phyloP scores from a whole-genome alignment of 2,888 invertebrate genomes.

The Papilio gigon region DNA sequence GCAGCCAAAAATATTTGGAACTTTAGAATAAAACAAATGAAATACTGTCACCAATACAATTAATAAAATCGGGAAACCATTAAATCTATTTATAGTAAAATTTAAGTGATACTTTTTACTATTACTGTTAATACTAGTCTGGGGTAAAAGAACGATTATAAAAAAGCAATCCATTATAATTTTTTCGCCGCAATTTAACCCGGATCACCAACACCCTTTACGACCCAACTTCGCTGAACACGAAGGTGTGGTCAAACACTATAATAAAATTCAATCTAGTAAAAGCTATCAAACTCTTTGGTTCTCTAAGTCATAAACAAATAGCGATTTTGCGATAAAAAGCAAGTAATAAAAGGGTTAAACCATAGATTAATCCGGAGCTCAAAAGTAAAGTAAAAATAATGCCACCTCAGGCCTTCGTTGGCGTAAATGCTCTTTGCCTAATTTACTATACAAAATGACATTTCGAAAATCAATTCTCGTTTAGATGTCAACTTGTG shows the following conservation, averaged over 20 bases:
- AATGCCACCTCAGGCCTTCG: no score
- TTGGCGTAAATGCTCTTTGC: no score
- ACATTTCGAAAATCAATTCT: no score
- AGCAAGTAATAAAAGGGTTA: no score
- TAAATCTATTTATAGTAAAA: no score
- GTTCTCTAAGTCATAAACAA: slow-evolving; percentile 40
- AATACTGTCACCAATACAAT: no score
- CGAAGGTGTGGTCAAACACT: slow-evolving; percentile 56
- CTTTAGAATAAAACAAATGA: background rate
- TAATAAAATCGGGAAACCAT: no score
- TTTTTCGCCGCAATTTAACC: slow-evolving; percentile 16
- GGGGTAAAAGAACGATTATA: background rate
- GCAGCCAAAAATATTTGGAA: background rate
- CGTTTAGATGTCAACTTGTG: no score
- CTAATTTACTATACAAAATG: no score
- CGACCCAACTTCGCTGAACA: slow-evolving; percentile 11
- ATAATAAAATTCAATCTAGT: slow-evolving; percentile 66
- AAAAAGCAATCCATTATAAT: background rate
- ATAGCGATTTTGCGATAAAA: slow-evolving; percentile 34
- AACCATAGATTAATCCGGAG: no score
- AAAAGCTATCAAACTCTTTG: slow-evolving; percentile 60
- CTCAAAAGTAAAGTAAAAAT: no score
- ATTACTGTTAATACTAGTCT: background rate
- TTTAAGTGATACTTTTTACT: no score
- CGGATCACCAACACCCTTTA: slow-evolving; percentile 10